These are phyloP conservation scores for Danio albolineatus DNA, from an alignment of 2,797 vertebrate species.

Conservation along the genomic window DNA sequence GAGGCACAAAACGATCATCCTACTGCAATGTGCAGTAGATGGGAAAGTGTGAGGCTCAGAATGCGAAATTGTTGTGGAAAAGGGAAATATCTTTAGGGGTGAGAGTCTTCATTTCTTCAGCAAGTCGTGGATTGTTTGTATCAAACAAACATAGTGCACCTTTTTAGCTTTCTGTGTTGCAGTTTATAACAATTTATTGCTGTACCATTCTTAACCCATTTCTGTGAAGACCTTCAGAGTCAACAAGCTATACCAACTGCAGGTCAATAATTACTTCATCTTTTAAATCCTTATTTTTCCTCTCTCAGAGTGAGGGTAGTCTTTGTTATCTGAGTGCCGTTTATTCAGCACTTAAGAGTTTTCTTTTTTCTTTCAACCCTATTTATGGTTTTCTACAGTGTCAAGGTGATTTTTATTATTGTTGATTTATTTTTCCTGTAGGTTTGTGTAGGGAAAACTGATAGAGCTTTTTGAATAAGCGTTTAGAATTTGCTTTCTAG, in stretches of 20 bases:
- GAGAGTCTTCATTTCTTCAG: conserved; percentile 1
- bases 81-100: background rate
- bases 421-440: background rate
- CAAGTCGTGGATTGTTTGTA: background rate
- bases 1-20: conserved; percentile 21
- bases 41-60: background rate
- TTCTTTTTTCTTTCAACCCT: background rate
- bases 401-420: background rate
- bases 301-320: conserved; percentile 21
- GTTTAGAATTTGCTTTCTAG: background rate
- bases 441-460: background rate
- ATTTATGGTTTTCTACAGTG: background rate
- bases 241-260: background rate
- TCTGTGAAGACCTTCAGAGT: conserved; percentile 3
- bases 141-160: background rate
- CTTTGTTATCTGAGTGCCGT: conserved; percentile 39
- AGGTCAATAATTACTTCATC: conserved; percentile 41
- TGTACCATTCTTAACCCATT: background rate
- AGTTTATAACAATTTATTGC: background rate
- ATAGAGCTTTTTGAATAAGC: background rate
- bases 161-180: background rate
- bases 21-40: conserved; percentile 1
- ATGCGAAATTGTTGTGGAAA: background rate
- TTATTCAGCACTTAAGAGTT: conserved; percentile 25
- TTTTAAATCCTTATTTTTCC: conserved; percentile 42